A percentile compares a stretch with the other conserved stretches of the same genome.
These are phyloP conservation scores for Falco concolor DNA, from an alignment of 2,797 vertebrate species.

Conservation along the genomic window DNA sequence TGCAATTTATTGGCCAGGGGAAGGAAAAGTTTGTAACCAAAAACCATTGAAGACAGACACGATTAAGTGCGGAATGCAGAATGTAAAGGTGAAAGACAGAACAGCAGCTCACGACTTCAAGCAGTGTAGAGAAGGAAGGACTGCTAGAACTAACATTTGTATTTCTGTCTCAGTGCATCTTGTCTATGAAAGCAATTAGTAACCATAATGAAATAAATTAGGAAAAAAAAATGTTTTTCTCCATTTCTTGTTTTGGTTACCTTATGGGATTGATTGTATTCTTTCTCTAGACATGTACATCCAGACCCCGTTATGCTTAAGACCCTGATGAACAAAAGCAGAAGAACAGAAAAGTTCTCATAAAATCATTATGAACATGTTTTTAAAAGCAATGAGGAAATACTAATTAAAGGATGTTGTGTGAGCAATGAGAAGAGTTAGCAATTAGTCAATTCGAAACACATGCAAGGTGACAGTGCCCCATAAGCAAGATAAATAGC, in stretches of 20 bases:
- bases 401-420: conserved; percentile 1
- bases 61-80: not conserved
- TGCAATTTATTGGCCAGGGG: not conserved
- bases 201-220: not conserved
- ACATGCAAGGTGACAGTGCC: conserved; percentile 1
- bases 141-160: not conserved
- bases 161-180: not conserved
- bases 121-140: not conserved
- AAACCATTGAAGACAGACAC: not conserved
- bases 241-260: not conserved
- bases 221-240: not conserved
- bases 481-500: conserved; percentile 50
- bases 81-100: not conserved
- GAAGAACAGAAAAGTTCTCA: not conserved
- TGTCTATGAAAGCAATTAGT: not conserved
- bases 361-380: not conserved
- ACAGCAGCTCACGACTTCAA: not conserved
- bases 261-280: not conserved
- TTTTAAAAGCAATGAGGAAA: not conserved
- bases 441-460: not conserved
- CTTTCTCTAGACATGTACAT: not conserved
- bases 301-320: not conserved
- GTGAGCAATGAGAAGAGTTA: not conserved
- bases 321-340: not conserved
- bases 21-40: not conserved